Evolutionary conservation across 2,113 vertebrate species (phyloP), one percentile per base, ranked within the genome.

Genomic region (Quiscalus mexicanus): DNA sequence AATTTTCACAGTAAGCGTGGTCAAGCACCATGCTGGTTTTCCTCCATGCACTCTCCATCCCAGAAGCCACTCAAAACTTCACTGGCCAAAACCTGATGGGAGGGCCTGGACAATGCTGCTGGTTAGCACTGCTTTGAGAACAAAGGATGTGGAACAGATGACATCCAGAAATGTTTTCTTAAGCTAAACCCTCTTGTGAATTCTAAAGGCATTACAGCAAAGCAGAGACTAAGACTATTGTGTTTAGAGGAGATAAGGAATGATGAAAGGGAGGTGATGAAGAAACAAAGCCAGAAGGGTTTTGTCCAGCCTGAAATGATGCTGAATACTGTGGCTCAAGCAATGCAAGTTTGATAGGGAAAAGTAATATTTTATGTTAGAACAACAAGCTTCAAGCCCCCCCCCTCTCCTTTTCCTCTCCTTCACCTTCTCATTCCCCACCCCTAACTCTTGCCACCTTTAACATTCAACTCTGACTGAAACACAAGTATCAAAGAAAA

Each of bases 191-290:
- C 53, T 71, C 28, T 11, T 64, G 16, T 68, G 41, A 71, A 76
- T 85, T 90, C 70, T 92, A 24, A 92, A 70, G 50, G 11, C 16
- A 11, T 87, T 75, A 22, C 5, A 64, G 18, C 19, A 82, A 90
- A 95, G 30, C 62, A 68, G 30, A 68, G 59, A 7, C 18, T 63
- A 35, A 74, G 81, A 30, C 56, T 79, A 22, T 76, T 82, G 53
- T 92, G 67, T 64, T 88, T 52, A 71, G 23, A 68, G 62, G 53
- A 90, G 89, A 92, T 85, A 85, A 90, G 83, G 53, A 82, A 55
- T 3, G 8, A 35, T 79, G 30, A 92, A 71, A 90, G 21, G 24
- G 30, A 75, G 30, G 6, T 71, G 27, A 8, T 0, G 1, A 71
- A 83, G 44, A 83, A 90, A 58, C 15, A 65, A 80, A 84, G 33